Conservation (phyloP, 2,888 invertebrate species). For the Salpingus planirostris region DNA sequence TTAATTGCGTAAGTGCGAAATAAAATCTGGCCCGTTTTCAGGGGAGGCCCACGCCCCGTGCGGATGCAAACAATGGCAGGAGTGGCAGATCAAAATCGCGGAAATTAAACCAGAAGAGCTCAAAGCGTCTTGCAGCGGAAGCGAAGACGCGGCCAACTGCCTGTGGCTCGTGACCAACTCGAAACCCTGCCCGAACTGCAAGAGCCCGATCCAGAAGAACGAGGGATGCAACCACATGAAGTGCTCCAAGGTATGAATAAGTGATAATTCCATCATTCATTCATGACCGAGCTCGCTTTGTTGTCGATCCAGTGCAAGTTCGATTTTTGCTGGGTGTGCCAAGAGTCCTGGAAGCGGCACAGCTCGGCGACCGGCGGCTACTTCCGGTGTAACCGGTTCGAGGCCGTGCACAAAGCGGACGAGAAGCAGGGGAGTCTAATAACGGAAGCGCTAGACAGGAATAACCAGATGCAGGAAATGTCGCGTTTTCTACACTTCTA, state of each 20-base stretch:
- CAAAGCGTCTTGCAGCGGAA: slow-evolving; percentile 45
- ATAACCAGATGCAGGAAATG: slow-evolving; percentile 51
- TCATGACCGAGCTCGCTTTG: slow-evolving; percentile 18
- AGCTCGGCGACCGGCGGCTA: slow-evolving; percentile 62
- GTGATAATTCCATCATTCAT: slow-evolving; percentile 2
- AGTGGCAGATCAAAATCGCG: slow-evolving; percentile 49
- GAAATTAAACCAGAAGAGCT: slow-evolving; percentile 57
- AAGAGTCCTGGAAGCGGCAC: slow-evolving; percentile 62
- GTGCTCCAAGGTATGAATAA: slow-evolving; percentile 59
- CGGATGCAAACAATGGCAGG: slow-evolving; percentile 55
- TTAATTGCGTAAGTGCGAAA: too few relatives aligned
- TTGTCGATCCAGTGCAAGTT: slow-evolving; percentile 64
- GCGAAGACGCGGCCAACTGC: slow-evolving; percentile 54
- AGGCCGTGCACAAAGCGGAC: slow-evolving; percentile 54
- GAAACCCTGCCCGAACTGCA: slow-evolving; percentile 62
- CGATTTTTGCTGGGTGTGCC: slow-evolving; percentile 66
- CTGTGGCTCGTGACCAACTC: slow-evolving; percentile 62
- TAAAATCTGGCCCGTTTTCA: too few relatives aligned
- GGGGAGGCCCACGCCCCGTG: slow-evolving; percentile 62
- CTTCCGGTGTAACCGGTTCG: slow-evolving; percentile 53
- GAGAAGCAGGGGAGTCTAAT: slow-evolving; percentile 50
- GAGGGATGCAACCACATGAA: slow-evolving; percentile 68
- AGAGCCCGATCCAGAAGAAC: slow-evolving; percentile 62
- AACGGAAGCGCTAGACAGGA: slow-evolving; percentile 50
- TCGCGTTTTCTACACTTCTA: slow-evolving; percentile 59